Evolutionary conservation across 2,113 vertebrate species (phyloP).

Genomic region (Stigmatopora nigra): DNA sequence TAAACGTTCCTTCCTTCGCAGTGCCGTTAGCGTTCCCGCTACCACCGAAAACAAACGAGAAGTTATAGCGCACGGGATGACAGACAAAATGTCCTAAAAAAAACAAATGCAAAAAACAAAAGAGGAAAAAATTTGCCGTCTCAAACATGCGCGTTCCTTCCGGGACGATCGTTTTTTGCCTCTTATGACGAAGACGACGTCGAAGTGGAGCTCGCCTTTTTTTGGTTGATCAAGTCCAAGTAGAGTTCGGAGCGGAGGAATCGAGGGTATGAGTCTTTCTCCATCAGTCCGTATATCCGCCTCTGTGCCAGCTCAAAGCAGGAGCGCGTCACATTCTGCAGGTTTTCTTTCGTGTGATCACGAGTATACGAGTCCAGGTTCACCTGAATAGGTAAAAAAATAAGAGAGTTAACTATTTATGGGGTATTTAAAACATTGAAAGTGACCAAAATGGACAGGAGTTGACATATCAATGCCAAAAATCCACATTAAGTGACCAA

Average conservation of each 20-base stretch:
- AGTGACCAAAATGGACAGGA: no score
- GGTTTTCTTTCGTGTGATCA: constrained; percentile 94
- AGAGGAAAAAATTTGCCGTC: constrained; percentile 24
- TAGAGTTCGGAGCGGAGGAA: constrained; percentile 97
- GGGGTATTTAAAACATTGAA: no score
- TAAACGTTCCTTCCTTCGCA: constrained; percentile 64
- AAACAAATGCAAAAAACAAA: constrained; percentile 57
- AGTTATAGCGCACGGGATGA: constrained; percentile 46
- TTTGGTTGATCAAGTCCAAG: constrained; percentile 91
- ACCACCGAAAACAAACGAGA: constrained; percentile 16
- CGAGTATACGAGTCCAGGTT: constrained; percentile 93
- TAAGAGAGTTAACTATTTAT: not conserved
- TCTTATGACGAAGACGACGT: constrained; percentile 76
- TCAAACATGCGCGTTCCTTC: constrained; percentile 11
- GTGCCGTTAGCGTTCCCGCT: constrained; percentile 51
- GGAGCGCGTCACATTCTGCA: constrained; percentile 83
- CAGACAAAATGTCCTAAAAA: constrained; percentile 38
- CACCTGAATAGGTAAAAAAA: constrained; percentile 69
- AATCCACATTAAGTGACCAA: no score
- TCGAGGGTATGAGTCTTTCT: constrained; percentile 96
- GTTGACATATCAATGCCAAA: no score
- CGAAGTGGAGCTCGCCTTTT: constrained; percentile 80
- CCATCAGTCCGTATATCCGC: constrained; percentile 96
- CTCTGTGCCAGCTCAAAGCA: constrained; percentile 93
- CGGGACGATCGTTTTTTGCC: constrained; percentile 8